Evolutionary conservation across 2,797 vertebrate species (phyloP).

Genomic region (Manis crassicaudata): DNA sequence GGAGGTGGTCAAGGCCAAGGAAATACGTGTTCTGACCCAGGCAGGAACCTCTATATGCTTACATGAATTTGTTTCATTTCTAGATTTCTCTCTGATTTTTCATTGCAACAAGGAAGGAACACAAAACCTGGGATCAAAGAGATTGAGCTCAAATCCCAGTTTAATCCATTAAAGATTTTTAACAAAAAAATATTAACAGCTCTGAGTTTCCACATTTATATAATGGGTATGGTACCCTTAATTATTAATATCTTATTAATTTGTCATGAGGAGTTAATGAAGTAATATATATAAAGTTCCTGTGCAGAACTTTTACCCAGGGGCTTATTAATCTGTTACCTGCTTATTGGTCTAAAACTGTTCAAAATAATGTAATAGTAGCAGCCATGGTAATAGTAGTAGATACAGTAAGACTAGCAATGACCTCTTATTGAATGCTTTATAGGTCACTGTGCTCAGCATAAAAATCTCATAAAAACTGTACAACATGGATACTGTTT

Average conservation of each 20-base stretch:
- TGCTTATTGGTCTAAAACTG: neutral
- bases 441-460: neutral
- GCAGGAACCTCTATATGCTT: neutral
- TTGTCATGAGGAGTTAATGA: neutral
- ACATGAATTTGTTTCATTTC: neutral
- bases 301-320: neutral
- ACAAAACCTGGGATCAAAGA: neutral
- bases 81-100: neutral
- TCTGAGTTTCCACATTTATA: neutral
- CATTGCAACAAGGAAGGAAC: neutral
- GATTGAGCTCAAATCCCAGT: neutral
- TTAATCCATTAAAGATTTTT: neutral
- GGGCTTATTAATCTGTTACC: neutral
- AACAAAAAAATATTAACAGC: neutral
- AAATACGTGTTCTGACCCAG: neutral
- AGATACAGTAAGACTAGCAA: neutral
- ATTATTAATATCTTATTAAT: neutral
- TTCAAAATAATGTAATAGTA: conserved; percentile 9
- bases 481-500: neutral
- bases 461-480: neutral
- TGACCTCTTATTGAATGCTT: neutral
- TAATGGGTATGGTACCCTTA: neutral
- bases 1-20: neutral
- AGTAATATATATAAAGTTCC: neutral
- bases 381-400: neutral